Evolutionary conservation across 2,113 vertebrate species (phyloP).

Genomic region (Brachirus orientalis): DNA sequence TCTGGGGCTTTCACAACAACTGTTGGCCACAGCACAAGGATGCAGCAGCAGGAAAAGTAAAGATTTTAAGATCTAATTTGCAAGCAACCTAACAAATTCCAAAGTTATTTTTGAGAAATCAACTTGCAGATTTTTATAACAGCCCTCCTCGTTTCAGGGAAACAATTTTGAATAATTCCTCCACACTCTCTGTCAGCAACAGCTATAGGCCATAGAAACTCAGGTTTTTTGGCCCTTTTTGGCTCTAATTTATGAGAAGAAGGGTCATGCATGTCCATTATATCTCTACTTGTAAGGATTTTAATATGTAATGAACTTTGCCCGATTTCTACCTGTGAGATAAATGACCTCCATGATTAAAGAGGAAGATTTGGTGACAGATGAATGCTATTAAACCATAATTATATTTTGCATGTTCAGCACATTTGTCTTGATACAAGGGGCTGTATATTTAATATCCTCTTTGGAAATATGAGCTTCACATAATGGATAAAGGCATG

Average conservation of each 20-base stretch:
- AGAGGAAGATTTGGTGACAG: slow-evolving; percentile 75
- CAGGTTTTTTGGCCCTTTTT: slow-evolving; percentile 56
- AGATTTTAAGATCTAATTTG: slow-evolving; percentile 45
- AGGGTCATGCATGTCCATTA: slow-evolving; percentile 53
- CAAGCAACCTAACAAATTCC: slow-evolving; percentile 10
- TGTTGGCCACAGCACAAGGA: slow-evolving; percentile 23
- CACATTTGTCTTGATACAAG: slow-evolving; percentile 73
- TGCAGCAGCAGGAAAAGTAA: slow-evolving; percentile 13
- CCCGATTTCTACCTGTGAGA: slow-evolving; percentile 60
- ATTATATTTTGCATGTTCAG: slow-evolving; percentile 77
- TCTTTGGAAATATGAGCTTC: slow-evolving; percentile 58
- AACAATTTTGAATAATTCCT: slow-evolving; percentile 48
- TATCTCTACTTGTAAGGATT: slow-evolving; percentile 48
- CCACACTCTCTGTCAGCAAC: slow-evolving; percentile 18
- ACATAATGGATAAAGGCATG: slow-evolving; percentile 52
- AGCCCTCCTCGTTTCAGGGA: slow-evolving; percentile 2
- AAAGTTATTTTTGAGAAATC: slow-evolving; percentile 35
- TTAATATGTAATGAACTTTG: slow-evolving; percentile 64
- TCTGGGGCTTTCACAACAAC: slow-evolving; percentile 37
- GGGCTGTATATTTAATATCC: slow-evolving; percentile 75
- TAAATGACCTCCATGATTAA: slow-evolving; percentile 73
- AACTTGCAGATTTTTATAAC: slow-evolving; percentile 15
- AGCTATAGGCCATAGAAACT: slow-evolving; percentile 49
- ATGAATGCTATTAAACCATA: slow-evolving; percentile 78
- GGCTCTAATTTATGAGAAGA: slow-evolving; percentile 64